A percentile compares a stretch with the other conserved stretches of the same genome.
These are phyloP conservation scores for Micromys minutus DNA, from an alignment of 2,113 vertebrate genomes.

Conservation along the genomic window DNA sequence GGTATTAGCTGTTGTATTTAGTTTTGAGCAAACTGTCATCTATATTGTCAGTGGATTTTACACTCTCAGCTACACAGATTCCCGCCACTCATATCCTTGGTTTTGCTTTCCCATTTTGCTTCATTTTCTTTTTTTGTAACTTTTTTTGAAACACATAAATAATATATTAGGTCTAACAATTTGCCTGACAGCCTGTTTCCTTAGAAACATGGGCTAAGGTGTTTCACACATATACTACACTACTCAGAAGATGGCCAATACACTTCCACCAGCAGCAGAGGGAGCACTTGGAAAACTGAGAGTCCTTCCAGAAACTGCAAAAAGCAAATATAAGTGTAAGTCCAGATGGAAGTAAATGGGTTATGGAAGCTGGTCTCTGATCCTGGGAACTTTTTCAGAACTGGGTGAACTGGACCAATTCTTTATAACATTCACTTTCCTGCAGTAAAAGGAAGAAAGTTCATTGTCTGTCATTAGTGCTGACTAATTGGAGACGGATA, in stretches of 20 bases:
- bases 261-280: not conserved
- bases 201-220: not conserved
- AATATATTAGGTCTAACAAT: not conserved
- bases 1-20: not conserved
- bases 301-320: not conserved
- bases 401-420: not conserved
- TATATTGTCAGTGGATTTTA: not conserved
- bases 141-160: not conserved
- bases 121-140: not conserved
- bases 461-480: not conserved
- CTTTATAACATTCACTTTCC: not conserved
- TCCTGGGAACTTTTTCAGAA: not conserved
- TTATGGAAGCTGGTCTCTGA: not conserved
- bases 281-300: not conserved
- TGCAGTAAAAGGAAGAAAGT: constrained; percentile 4
- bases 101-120: not conserved
- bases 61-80: not conserved
- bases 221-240: not conserved
- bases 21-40: not conserved
- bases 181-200: not conserved
- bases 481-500: not conserved
- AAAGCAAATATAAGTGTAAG: not conserved
- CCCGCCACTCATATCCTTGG: not conserved
- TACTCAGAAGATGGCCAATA: not conserved
- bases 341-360: not conserved